These are phyloP conservation scores for Diarsia rubi DNA, from an alignment of 2,888 invertebrate species.

Conservation along the genomic window DNA sequence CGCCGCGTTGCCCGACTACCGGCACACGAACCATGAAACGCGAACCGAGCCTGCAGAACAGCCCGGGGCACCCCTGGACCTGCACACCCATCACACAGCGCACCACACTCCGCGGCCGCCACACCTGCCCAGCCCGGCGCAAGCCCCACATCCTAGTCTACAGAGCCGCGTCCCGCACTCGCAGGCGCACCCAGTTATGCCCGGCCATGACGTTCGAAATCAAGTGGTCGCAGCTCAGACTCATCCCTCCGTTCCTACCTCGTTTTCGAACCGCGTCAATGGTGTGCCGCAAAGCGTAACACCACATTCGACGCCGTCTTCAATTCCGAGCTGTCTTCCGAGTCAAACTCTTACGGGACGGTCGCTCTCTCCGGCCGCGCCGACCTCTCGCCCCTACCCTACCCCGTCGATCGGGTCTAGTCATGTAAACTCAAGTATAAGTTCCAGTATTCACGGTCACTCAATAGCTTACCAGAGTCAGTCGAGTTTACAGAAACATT, in stretches of 20 bases:
- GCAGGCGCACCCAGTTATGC: conserved; percentile 81
- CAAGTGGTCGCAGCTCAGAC: conserved; percentile 72
- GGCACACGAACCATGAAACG: conserved; percentile 91
- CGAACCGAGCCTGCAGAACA: conserved; percentile 83
- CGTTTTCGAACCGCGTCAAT: conserved; percentile 81
- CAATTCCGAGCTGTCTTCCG: conserved; percentile 85
- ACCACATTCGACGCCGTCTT: conserved; percentile 79
- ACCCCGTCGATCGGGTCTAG: conserved; percentile 88
- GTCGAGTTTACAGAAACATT: conserved; percentile 89
- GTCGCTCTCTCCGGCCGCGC: conserved; percentile 81
- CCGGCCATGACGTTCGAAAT: conserved; percentile 82
- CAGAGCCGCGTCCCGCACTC: conserved; percentile 79
- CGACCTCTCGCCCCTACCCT: conserved; percentile 84
- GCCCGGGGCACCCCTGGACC: conserved; percentile 83
- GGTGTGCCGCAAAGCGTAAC: conserved; percentile 78
- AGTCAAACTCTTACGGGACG: conserved; percentile 83
- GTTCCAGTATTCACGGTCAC: conserved; percentile 87
- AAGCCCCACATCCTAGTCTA: conserved; percentile 78
- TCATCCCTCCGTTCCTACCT: conserved; percentile 84
- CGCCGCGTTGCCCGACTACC: conserved; percentile 87
- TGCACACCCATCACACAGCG: conserved; percentile 83
- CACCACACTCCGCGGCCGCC: conserved; percentile 78
- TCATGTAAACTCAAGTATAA: conserved; percentile 88
- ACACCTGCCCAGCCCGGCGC: conserved; percentile 66
- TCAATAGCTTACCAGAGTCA: conserved; percentile 87